Evolutionary conservation across 2,888 invertebrate genomes (phyloP).

Genomic region (Cataglyphis livida): DNA sequence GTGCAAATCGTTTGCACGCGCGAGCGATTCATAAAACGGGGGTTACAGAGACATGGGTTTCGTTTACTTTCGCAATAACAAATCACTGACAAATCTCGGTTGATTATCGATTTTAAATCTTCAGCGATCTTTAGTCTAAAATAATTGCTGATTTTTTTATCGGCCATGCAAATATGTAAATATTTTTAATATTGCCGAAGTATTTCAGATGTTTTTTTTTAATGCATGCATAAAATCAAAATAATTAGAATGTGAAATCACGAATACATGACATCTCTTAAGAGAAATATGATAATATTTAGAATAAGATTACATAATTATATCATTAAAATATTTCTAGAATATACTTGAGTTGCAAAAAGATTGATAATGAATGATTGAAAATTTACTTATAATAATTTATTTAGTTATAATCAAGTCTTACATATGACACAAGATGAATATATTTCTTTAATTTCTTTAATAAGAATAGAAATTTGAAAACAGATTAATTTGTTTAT

Average conservation of each 20-base stretch:
- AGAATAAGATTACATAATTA: too few relatives aligned
- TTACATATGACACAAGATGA: background rate
- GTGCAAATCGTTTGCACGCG: constrained; percentile 44
- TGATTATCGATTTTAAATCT: constrained; percentile 55
- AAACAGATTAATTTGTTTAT: constrained; percentile 10
- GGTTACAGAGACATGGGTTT: background rate
- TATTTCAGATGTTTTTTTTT: background rate
- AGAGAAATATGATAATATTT: background rate
- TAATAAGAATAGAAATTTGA: background rate
- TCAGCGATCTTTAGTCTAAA: constrained; percentile 57
- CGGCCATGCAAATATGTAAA: background rate
- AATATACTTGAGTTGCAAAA: background rate
- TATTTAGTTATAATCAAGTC: background rate
- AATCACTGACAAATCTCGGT: constrained; percentile 54
- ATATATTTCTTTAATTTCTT: background rate
- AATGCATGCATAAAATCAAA: background rate
- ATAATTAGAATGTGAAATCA: background rate
- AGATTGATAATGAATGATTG: background rate
- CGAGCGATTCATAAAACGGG: background rate
- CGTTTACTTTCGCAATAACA: background rate
- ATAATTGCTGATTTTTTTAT: constrained; percentile 53
- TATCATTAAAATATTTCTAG: background rate
- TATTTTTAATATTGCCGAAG: background rate
- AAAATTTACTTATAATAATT: background rate
- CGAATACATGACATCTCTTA: background rate